phyloP scores from a whole-genome alignment of 2,797 vertebrate genomes.

The Pseudocheirus occidentalis region DNA sequence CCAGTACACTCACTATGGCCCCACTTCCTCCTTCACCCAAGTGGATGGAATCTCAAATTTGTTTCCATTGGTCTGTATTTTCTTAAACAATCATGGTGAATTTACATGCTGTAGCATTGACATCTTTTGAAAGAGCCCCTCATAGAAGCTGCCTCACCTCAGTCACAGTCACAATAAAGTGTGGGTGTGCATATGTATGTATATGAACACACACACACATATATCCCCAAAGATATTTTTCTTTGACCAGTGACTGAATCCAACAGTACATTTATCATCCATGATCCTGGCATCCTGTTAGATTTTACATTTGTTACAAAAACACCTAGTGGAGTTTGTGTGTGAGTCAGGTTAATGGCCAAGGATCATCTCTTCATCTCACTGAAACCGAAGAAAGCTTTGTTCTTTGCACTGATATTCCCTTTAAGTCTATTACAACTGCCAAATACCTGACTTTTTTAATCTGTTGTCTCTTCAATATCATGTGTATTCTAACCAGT shows the following conservation, averaged over 20 bases:
- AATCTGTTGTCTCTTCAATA: background rate
- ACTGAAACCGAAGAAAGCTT: background rate
- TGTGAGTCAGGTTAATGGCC: background rate
- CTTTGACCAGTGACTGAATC: background rate
- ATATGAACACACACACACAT: background rate
- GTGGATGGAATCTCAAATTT: background rate
- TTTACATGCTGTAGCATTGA: conserved; percentile 38
- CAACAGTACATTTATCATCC: background rate
- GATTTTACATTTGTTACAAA: background rate
- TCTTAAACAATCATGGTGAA: conserved; percentile 42
- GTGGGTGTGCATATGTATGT: too few species aligned
- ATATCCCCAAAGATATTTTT: conserved; percentile 17
- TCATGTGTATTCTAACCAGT: background rate
- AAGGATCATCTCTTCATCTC: background rate
- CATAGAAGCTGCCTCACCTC: conserved; percentile 25
- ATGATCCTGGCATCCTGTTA: background rate
- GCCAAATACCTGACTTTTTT: background rate
- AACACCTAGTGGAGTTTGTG: background rate
- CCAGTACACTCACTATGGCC: background rate
- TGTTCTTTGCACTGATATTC: background rate
- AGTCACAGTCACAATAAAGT: conserved; percentile 71
- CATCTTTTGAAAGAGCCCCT: conserved; percentile 78
- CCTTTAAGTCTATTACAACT: background rate
- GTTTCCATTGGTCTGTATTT: conserved; percentile 32
- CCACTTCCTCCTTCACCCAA: conserved; percentile 9